Conservation (phyloP, 1,140 invertebrate species). For the Cepaea nemoralis region DNA sequence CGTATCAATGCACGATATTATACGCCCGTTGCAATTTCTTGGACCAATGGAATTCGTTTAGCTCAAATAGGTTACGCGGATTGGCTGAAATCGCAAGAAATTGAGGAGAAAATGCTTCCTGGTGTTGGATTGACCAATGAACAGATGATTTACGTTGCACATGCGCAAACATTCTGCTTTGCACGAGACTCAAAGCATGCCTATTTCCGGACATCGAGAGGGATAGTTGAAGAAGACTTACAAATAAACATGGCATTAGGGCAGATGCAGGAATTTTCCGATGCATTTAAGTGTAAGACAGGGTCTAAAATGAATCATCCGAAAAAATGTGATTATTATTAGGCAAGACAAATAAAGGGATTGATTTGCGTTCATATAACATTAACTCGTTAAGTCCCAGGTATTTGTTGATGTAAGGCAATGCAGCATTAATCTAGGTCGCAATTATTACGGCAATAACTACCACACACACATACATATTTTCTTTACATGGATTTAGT, state of each 20-base stretch:
- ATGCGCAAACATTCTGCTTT: conserved; percentile 26
- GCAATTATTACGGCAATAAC: too few relatives aligned
- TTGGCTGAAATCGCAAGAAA: neutral
- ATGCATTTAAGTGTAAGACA: conserved; percentile 24
- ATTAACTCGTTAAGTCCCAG: too few relatives aligned
- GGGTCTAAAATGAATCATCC: conserved; percentile 21
- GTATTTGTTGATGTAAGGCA: too few relatives aligned
- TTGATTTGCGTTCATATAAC: too few relatives aligned
- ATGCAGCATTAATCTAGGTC: too few relatives aligned
- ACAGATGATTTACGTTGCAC: conserved; percentile 20
- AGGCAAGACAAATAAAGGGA: too few relatives aligned
- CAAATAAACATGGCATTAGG: conserved; percentile 32
- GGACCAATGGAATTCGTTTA: conserved; percentile 19
- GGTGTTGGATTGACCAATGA: conserved; percentile 17
- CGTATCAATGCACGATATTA: neutral
- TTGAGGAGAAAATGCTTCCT: conserved; percentile 3
- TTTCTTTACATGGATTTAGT: too few relatives aligned
- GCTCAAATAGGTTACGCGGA: conserved; percentile 24
- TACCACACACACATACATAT: too few relatives aligned
- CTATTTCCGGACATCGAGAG: neutral
- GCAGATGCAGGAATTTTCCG: conserved; percentile 21
- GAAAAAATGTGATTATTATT: conserved; percentile 25
- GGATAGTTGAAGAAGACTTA: neutral
- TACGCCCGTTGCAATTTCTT: conserved; percentile 21
- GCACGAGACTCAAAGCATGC: neutral